Percentiles rank a stretch among this genome's conserved stretches.
These are phyloP conservation scores for Eidolon helvum DNA, from an alignment of 2,113 vertebrate genomes.

Conservation along the genomic window DNA sequence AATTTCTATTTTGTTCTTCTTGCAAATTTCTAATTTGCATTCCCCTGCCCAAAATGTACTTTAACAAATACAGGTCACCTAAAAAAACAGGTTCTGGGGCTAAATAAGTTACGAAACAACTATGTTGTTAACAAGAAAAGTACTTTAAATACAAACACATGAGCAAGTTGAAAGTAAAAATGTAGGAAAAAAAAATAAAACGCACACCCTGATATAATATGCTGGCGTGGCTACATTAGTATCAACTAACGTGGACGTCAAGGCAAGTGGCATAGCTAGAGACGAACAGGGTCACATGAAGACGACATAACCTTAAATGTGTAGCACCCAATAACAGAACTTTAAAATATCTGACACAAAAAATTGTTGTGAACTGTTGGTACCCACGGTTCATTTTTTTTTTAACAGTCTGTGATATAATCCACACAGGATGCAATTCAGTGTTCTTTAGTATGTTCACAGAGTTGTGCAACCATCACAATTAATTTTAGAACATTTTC, in stretches of 20 bases:
- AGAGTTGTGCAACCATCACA: no score
- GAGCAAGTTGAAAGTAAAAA: neutral
- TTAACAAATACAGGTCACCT: neutral
- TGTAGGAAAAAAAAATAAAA: neutral
- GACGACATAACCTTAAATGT: neutral
- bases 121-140: neutral
- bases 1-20: neutral
- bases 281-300: neutral
- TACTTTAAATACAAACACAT: slow-evolving; percentile 7
- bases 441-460: neutral
- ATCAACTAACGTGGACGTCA: neutral
- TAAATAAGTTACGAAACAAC: neutral
- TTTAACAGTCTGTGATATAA: neutral
- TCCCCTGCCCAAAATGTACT: neutral
- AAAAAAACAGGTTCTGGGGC: neutral
- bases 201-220: neutral
- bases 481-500: neutral
- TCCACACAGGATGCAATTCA: neutral
- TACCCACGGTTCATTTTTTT: neutral
- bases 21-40: neutral
- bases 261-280: neutral
- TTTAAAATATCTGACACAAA: neutral
- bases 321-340: neutral
- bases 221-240: neutral
- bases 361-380: neutral